A percentile compares a stretch with the other conserved stretches of the same genome.
These are phyloP conservation scores for Tympanuchus pallidicinctus DNA, from an alignment of 2,113 vertebrate genomes.

Conservation along the genomic window DNA sequence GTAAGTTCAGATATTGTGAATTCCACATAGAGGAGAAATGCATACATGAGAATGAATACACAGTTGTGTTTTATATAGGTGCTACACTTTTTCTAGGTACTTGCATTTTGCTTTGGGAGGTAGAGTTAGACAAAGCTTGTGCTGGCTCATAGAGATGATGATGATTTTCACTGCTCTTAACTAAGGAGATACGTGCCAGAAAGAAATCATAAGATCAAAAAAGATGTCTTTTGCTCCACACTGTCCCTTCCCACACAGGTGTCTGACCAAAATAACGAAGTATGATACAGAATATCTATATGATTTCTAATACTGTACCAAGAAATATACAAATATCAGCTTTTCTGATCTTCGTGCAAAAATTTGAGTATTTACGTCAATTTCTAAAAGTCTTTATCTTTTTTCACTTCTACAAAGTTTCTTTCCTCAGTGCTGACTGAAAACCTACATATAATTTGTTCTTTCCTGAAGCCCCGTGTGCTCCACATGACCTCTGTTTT, in stretches of 20 bases:
- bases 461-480: neutral
- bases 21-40: neutral
- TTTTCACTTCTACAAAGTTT: neutral
- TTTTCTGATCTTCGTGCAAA: neutral
- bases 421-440: neutral
- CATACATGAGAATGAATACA: neutral
- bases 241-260: neutral
- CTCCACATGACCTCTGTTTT: neutral
- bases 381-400: neutral
- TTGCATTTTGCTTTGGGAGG: neutral
- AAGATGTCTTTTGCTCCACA: neutral
- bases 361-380: neutral
- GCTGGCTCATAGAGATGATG: neutral
- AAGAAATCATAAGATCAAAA: neutral
- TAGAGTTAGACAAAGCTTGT: neutral
- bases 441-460: neutral
- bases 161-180: neutral
- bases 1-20: neutral
- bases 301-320: neutral
- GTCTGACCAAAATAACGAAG: neutral
- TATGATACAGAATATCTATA: no score
- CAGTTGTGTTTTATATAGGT: neutral
- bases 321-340: neutral
- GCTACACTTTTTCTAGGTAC: neutral
- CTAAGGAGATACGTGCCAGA: neutral